phyloP scores from a whole-genome alignment of 2,888 invertebrate genomes.

The Lasioglossum leucozonium region DNA sequence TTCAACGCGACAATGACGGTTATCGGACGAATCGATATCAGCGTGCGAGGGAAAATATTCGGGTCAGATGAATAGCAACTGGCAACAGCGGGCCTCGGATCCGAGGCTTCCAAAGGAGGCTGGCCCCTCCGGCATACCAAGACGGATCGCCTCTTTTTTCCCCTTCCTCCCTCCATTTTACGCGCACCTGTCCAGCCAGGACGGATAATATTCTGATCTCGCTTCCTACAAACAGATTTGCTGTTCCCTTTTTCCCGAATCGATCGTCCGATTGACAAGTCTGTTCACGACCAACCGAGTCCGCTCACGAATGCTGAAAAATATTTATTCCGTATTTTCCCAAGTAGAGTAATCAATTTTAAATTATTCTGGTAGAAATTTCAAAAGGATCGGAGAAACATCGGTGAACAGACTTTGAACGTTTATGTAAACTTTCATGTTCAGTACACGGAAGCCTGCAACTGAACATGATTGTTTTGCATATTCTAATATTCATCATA shows the following conservation, averaged over 20 bases:
- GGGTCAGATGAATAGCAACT: conserved; percentile 67
- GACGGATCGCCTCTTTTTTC: conserved; percentile 73
- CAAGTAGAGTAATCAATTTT: too few relatives aligned
- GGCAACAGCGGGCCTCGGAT: conserved; percentile 76
- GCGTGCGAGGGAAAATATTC: conserved; percentile 62
- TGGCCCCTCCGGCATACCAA: conserved; percentile 76
- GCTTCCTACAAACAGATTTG: conserved; percentile 46
- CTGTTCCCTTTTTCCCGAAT: conserved; percentile 42
- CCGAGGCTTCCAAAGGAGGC: conserved; percentile 78
- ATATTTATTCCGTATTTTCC: too few relatives aligned
- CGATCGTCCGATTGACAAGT: neutral
- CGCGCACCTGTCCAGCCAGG: conserved; percentile 68
- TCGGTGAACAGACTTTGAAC: too few relatives aligned
- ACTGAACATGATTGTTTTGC: neutral
- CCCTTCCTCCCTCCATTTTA: conserved; percentile 50
- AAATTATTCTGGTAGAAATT: too few relatives aligned
- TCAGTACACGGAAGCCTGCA: too few relatives aligned
- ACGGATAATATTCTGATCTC: conserved; percentile 59
- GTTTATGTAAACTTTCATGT: too few relatives aligned
- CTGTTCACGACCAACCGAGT: too few relatives aligned
- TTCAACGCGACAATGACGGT: neutral
- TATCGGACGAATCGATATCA: conserved; percentile 36
- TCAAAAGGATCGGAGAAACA: too few relatives aligned
- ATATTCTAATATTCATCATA: neutral
- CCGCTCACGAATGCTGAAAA: too few relatives aligned